Evolutionary conservation across 1,140 invertebrate species (phyloP).

Genomic region (Portunus trituberculatus): DNA sequence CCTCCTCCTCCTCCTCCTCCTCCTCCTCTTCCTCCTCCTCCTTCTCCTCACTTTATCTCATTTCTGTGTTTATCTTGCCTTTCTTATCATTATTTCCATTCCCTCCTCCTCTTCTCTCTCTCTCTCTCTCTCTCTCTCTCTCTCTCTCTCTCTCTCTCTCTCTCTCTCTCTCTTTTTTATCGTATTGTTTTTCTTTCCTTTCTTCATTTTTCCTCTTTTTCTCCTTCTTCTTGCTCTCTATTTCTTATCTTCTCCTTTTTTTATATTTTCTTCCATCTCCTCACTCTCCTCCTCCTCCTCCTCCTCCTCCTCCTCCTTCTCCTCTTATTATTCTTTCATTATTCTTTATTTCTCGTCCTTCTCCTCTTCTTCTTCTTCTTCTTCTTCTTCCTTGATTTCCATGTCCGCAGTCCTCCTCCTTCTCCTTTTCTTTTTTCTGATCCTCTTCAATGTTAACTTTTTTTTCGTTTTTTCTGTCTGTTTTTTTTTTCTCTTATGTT

Average conservation of each 20-base stretch:
- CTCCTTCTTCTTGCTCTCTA: background rate
- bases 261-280: background rate
- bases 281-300: too few relatives aligned
- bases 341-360: too few relatives aligned
- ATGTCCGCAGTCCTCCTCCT: background rate
- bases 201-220: background rate
- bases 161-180: too few relatives aligned
- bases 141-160: background rate
- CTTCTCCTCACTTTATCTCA: background rate
- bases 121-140: background rate
- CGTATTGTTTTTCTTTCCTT: too few relatives aligned
- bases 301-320: too few relatives aligned
- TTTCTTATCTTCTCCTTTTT: background rate
- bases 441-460: background rate
- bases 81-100: background rate
- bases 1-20: background rate
- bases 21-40: background rate
- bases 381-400: too few relatives aligned
- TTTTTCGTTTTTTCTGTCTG: background rate
- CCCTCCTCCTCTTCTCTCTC: background rate
- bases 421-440: background rate
- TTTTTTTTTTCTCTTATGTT: background rate
- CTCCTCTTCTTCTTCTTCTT: too few relatives aligned
- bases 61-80: background rate
- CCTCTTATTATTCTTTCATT: too few relatives aligned